These are phyloP conservation scores for Marmota flaviventris DNA, from an alignment of 2,113 vertebrate species.

Conservation along the genomic window DNA sequence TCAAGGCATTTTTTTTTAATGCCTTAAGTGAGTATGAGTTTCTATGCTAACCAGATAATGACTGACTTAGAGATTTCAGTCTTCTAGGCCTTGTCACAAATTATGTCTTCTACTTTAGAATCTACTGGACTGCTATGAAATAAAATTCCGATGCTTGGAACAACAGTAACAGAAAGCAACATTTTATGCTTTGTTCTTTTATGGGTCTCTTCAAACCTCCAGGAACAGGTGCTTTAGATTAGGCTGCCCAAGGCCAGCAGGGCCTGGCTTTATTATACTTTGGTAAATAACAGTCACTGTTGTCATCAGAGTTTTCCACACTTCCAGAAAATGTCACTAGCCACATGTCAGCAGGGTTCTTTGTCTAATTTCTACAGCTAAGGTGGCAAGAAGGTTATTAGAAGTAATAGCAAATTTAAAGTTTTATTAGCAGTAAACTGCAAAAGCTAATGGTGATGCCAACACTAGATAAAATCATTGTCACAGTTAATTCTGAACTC, in stretches of 20 bases:
- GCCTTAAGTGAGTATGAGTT: not conserved
- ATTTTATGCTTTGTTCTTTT: slow-evolving; percentile 72
- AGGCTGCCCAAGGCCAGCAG: slow-evolving; percentile 73
- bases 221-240: slow-evolving; percentile 83
- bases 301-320: slow-evolving; percentile 80
- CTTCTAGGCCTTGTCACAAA: not conserved
- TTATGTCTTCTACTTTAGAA: slow-evolving; percentile 63
- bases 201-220: not conserved
- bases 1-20: not conserved
- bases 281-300: slow-evolving; percentile 85
- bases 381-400: slow-evolving; percentile 92
- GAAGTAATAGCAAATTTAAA: slow-evolving; percentile 92
- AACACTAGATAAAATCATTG: slow-evolving; percentile 91
- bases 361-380: slow-evolving; percentile 89
- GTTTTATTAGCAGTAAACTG: slow-evolving; percentile 94
- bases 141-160: slow-evolving; percentile 64
- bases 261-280: slow-evolving; percentile 78
- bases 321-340: slow-evolving; percentile 87
- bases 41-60: slow-evolving; percentile 1
- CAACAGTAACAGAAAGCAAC: slow-evolving; percentile 43
- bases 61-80: slow-evolving; percentile 44
- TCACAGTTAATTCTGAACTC: slow-evolving; percentile 94
- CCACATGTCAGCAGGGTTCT: slow-evolving; percentile 85
- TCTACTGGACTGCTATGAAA: slow-evolving; percentile 66
- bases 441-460: slow-evolving; percentile 91